Evolutionary conservation across 2,113 vertebrate species (phyloP).

Genomic region (Tetrax tetrax): DNA sequence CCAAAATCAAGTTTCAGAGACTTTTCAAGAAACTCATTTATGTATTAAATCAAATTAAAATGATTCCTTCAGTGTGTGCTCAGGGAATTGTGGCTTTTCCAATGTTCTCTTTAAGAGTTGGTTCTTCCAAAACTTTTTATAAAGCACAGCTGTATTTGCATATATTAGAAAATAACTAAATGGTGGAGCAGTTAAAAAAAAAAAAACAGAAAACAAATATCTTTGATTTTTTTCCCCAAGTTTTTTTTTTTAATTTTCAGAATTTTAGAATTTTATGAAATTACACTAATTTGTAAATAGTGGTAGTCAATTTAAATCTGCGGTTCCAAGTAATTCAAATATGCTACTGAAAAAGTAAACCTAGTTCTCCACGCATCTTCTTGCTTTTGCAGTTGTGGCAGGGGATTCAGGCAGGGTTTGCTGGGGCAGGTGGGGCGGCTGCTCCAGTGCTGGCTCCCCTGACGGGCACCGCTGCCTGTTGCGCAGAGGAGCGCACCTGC

Average conservation of each 20-base stretch:
- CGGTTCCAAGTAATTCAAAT: neutral
- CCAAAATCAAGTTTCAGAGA: neutral
- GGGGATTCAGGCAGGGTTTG: neutral
- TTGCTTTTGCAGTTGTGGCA: neutral
- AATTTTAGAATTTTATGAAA: neutral
- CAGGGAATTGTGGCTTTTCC: neutral
- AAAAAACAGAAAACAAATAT: neutral
- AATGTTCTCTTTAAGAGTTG: neutral
- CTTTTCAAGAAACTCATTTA: neutral
- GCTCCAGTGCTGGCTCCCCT: neutral
- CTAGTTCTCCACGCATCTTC: neutral
- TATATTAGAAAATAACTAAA: neutral
- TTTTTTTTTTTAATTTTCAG: neutral
- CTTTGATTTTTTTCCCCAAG: fast-evolving
- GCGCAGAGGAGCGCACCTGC: neutral
- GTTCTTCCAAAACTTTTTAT: neutral
- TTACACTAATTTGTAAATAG: neutral
- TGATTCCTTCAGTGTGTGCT: neutral
- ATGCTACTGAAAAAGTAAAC: fast-evolving
- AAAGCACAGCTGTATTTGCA: neutral
- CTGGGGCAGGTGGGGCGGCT: neutral
- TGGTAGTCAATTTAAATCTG: neutral
- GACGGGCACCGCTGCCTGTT: neutral
- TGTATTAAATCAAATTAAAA: neutral
- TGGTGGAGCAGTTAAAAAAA: neutral